phyloP scores from a whole-genome alignment of 2,888 invertebrate genomes.

The Steinernema scapterisci region DNA sequence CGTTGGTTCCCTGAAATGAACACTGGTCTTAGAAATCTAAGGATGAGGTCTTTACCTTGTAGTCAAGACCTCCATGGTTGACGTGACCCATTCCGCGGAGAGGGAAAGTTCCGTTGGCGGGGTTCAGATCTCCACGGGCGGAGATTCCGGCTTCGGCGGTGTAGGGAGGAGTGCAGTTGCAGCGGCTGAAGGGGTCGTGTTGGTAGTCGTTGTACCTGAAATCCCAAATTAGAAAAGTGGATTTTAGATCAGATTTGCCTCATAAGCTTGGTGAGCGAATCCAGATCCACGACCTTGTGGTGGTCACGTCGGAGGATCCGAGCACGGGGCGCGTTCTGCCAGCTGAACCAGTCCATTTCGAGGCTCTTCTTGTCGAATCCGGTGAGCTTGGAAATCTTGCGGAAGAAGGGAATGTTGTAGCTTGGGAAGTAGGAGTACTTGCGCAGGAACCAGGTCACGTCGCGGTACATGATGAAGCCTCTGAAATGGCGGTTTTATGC shows the following conservation, averaged over 20 bases:
- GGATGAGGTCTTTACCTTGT: conserved; percentile 72
- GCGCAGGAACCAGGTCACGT: conserved; percentile 61
- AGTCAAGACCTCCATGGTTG: conserved; percentile 77
- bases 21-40: conserved; percentile 12
- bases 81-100: conserved; percentile 76
- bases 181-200: conserved; percentile 76
- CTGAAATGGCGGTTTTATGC: conserved; percentile 41
- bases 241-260: conserved; percentile 63
- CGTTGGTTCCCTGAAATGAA: conserved; percentile 63
- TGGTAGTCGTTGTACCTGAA: conserved; percentile 76
- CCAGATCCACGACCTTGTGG: conserved; percentile 72
- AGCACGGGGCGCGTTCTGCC: conserved; percentile 71
- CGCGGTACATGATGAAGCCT: conserved; percentile 59
- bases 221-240: not conserved
- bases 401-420: conserved; percentile 76
- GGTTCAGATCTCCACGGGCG: conserved; percentile 78
- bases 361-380: conserved; percentile 73
- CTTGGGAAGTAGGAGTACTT: conserved; percentile 77
- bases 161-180: conserved; percentile 77
- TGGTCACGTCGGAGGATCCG: conserved; percentile 72
- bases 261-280: conserved; percentile 74
- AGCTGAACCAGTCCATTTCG: conserved; percentile 74
- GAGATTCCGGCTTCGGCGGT: conserved; percentile 78
- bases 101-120: conserved; percentile 76
- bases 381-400: conserved; percentile 74